phyloP scores from a whole-genome alignment of 64 coral and sea anemone species.

The Montipora sp. region DNA sequence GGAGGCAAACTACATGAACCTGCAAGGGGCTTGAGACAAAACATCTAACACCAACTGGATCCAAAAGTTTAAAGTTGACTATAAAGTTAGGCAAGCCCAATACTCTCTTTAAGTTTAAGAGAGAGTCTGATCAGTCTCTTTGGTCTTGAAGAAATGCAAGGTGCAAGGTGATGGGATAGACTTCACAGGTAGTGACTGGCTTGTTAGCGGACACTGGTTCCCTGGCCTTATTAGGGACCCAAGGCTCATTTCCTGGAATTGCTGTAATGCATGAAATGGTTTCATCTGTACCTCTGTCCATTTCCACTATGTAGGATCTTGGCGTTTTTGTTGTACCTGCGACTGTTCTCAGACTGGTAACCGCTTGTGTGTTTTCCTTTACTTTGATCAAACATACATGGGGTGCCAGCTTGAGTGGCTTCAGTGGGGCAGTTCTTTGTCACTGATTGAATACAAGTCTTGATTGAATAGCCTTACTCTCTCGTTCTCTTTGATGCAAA shows the following conservation, averaged over 20 bases:
- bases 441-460: neutral
- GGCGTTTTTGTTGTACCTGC: constrained; percentile 43
- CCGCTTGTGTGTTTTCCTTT: neutral
- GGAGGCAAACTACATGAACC: too few species aligned
- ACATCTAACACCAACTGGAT: too few species aligned
- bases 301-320: constrained; percentile 52
- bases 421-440: neutral
- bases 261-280: constrained; percentile 43
- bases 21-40: too few species aligned
- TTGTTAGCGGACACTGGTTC: too few species aligned
- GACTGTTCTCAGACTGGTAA: neutral
- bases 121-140: neutral
- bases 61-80: too few species aligned
- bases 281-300: neutral
- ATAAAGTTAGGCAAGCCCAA: too few species aligned
- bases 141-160: neutral
- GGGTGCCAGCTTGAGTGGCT: constrained; percentile 18
- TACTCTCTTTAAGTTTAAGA: neutral
- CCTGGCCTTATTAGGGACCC: neutral
- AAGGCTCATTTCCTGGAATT: neutral
- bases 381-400: constrained; percentile 44
- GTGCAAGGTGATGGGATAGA: neutral
- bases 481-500: neutral
- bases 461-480: neutral
- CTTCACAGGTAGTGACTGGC: neutral